Base-by-base conservation (phyloP, 2,797 vertebrate genomes). In the Gymnothorax reevesii region DNA sequence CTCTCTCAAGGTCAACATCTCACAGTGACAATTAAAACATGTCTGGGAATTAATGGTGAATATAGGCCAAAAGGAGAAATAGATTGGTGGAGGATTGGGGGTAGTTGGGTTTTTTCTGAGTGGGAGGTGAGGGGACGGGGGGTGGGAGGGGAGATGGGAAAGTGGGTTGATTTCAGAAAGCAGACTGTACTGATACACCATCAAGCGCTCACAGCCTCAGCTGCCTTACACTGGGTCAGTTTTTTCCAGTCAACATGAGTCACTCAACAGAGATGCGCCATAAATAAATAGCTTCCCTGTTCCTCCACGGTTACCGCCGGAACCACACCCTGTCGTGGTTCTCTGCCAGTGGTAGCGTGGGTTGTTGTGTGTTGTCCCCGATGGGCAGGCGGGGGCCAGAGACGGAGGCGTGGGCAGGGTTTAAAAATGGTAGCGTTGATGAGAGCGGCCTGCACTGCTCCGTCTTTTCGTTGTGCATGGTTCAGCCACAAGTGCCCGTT, bases 191-290 rank as follows among this genome's bases (percentile, higher is more conserved):
- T 96, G 96, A 96, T 94, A 95, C 95, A 95, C 96, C 96, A 96
- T 93, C 94, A 92, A 91, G 93, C 92, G 96, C 95, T 95, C 93
- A 95, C 91, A 93, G 94, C 93, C 92, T 93, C 83, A 93, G 95
- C 95, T 94, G 91, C 71, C 88, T 91, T 95, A 96, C 93, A 95
- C 89, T 89, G 92, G 95, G 97, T 97, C 96, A 97, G 96, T 96
- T 98, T 98, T 98, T 98, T 98, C 97, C 97, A 98, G 97, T 96
- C 89, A 95, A 97, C 98, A 97, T 98, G 97, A 98, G 95, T 98
- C 97, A 98, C 95, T 96, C 96, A 95, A 91, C 95, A 98, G 94
- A 97, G 97, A 97, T 97, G 97, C 93, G 92, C 96, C 95, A 93
- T 93, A 97, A 98, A 99, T 98, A 99, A 98, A 97, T 97, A 97